phyloP scores from a whole-genome alignment of 2,113 vertebrate species.

The Lonchura striata region DNA sequence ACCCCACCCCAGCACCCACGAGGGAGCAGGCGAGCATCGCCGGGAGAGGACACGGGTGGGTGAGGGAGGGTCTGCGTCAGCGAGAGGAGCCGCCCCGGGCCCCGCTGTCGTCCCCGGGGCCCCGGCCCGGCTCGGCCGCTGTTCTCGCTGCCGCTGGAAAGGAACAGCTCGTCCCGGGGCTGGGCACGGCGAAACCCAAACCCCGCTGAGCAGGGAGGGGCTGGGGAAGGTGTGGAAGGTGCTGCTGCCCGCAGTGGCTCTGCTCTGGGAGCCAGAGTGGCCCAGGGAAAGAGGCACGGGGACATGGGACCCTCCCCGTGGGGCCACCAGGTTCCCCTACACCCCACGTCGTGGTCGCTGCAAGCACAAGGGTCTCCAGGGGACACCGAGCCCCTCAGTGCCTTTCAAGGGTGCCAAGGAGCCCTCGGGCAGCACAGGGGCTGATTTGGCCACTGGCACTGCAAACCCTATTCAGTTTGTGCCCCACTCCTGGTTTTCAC shows the following conservation, averaged over 20 bases:
- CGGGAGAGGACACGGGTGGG: background rate
- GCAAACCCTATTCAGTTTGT: background rate
- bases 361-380: background rate
- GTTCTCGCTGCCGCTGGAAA: background rate
- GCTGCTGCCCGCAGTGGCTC: background rate
- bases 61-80: background rate
- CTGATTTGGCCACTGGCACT: background rate
- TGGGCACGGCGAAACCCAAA: background rate
- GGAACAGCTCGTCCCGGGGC: constrained; percentile 11
- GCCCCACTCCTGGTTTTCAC: background rate
- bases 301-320: rapidly evolving
- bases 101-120: background rate
- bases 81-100: background rate
- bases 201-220: background rate
- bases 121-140: rapidly evolving
- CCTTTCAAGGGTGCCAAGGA: background rate
- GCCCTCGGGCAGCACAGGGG: rapidly evolving
- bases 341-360: rapidly evolving
- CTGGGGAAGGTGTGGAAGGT: background rate
- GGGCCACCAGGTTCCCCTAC: background rate
- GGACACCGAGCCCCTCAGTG: rapidly evolving
- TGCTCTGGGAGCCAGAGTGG: background rate
- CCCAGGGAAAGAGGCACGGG: rapidly evolving
- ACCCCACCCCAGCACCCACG: rapidly evolving
- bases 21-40: background rate